Evolutionary conservation across 2,113 vertebrate species (phyloP).

Genomic region (Seriola quinqueradiata): DNA sequence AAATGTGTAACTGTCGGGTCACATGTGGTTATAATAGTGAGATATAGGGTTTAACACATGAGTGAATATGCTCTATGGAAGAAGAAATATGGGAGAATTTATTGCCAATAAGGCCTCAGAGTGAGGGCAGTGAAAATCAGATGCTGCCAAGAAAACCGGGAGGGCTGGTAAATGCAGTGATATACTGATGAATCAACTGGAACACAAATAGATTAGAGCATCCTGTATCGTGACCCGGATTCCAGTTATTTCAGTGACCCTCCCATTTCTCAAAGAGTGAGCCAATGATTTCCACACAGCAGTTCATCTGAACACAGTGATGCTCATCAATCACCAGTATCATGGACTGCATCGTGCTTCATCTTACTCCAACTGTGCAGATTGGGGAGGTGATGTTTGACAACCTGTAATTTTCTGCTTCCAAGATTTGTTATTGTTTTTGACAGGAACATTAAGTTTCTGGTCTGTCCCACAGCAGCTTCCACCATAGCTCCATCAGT

Average conservation of each 20-base stretch:
- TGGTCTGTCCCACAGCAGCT: not conserved
- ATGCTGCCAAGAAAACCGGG: not conserved
- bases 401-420: conserved; percentile 50
- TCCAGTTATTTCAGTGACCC: conserved; percentile 20
- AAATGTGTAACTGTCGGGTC: not conserved
- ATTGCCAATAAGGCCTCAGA: too few species aligned
- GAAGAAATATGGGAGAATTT: not conserved
- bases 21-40: not conserved
- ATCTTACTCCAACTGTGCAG: conserved; percentile 2
- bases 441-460: conserved; percentile 49
- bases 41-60: not conserved
- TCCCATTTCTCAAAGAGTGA: conserved; percentile 16
- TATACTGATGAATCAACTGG: conserved; percentile 4
- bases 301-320: conserved; percentile 18
- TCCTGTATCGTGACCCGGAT: conserved; percentile 1
- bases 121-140: not conserved
- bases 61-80: not conserved
- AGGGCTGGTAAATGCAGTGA: not conserved
- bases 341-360: not conserved
- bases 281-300: conserved; percentile 36
- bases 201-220: conserved; percentile 17
- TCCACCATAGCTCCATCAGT: conserved; percentile 6
- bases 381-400: conserved; percentile 36
- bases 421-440: conserved; percentile 33
- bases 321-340: conserved; percentile 45